These are phyloP conservation scores for Tolmerus cingulatus DNA, from an alignment of 2,888 invertebrate genomes.

Conservation along the genomic window DNA sequence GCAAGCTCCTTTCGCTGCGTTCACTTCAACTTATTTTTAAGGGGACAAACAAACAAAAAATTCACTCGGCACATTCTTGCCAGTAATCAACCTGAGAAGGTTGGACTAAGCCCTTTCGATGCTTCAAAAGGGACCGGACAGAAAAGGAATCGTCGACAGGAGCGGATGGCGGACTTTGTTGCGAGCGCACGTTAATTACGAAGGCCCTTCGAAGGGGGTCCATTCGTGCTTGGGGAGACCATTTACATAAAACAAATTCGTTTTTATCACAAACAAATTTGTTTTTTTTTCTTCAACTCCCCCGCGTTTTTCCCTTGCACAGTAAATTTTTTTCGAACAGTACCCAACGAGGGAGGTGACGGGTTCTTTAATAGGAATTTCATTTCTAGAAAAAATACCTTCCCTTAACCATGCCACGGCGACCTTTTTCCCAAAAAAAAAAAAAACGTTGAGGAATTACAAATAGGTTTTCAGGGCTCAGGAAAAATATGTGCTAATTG, in stretches of 20 bases:
- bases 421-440: not conserved
- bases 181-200: not conserved
- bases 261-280: not conserved
- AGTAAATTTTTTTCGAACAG: not conserved
- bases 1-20: not conserved
- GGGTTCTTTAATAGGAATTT: not conserved
- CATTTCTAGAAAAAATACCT: not conserved
- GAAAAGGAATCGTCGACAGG: not conserved
- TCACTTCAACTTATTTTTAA: not conserved
- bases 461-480: not conserved
- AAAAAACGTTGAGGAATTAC: not conserved
- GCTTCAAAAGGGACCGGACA: not conserved
- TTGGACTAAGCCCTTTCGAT: not conserved
- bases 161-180: not conserved
- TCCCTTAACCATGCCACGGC: not conserved
- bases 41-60: not conserved
- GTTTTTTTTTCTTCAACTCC: not conserved
- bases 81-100: not conserved
- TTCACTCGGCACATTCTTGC: not conserved
- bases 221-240: not conserved
- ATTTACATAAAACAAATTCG: not conserved
- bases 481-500: not conserved
- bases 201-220: not conserved
- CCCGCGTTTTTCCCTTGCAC: not conserved
- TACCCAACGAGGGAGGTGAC: not conserved